Conservation (phyloP, 2,113 vertebrate species). For the Dromas ardeola region DNA sequence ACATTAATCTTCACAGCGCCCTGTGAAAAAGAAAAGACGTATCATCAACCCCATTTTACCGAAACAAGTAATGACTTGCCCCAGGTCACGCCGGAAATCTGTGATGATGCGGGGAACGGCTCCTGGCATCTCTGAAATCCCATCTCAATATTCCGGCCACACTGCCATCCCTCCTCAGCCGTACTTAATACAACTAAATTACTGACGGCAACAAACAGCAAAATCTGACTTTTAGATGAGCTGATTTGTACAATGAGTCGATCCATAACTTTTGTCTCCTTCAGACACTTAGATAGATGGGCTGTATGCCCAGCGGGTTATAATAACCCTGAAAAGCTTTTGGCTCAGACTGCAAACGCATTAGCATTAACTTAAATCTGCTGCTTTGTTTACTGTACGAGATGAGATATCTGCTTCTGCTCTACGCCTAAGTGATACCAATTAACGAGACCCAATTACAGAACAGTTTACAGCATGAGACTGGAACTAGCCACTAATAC, state of each 20-base stretch:
- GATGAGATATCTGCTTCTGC: constrained; percentile 44
- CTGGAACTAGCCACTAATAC: not conserved
- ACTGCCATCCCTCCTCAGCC: not conserved
- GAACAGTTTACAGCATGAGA: not conserved
- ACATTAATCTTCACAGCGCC: not conserved
- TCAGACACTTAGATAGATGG: constrained; percentile 69
- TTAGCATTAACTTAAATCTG: constrained; percentile 75
- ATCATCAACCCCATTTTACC: not conserved
- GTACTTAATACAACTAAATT: constrained; percentile 32
- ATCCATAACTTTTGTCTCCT: constrained; percentile 70
- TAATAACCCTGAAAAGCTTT: constrained; percentile 73
- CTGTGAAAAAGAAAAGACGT: not conserved
- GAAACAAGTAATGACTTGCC: not conserved
- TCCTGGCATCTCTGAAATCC: not conserved
- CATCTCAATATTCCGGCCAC: not conserved
- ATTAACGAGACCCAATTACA: not conserved
- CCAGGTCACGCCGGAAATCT: not conserved
- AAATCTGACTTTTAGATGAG: constrained; percentile 58
- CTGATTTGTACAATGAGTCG: constrained; percentile 51
- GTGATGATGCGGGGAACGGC: not conserved
- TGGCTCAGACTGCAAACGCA: constrained; percentile 68
- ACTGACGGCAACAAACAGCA: constrained; percentile 27
- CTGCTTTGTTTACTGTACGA: constrained; percentile 70
- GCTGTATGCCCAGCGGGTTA: constrained; percentile 65
- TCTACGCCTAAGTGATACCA: constrained; percentile 4